Percentiles rank a stretch among this genome's conserved stretches.
These are phyloP conservation scores for Alca torda DNA, from an alignment of 2,797 vertebrate species.

Conservation along the genomic window DNA sequence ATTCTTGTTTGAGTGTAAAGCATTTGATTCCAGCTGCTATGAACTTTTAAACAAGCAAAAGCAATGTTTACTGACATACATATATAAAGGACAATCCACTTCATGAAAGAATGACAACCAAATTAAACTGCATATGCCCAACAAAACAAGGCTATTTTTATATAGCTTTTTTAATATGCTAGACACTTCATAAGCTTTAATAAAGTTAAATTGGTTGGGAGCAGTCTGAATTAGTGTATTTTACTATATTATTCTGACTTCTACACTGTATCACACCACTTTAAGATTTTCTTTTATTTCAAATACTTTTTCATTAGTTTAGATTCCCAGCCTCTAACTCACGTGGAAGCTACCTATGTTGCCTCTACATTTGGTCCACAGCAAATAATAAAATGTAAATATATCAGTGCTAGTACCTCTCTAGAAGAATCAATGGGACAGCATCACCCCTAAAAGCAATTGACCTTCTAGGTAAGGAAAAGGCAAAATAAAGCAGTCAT, in stretches of 20 bases:
- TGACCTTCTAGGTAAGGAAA: neutral
- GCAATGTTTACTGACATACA: neutral
- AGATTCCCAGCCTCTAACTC: neutral
- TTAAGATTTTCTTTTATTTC: neutral
- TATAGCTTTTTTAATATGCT: neutral
- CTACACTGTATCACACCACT: neutral
- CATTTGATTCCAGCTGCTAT: constrained; percentile 26
- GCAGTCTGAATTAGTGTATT: neutral
- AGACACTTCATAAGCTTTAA: neutral
- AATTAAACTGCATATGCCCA: neutral
- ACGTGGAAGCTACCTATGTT: neutral
- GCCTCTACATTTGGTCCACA: neutral
- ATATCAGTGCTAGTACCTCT: neutral
- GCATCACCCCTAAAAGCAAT: neutral
- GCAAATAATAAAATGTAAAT: neutral
- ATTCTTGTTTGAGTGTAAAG: neutral
- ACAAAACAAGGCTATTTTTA: neutral
- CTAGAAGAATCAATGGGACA: neutral
- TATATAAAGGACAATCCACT: neutral
- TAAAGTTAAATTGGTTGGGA: neutral
- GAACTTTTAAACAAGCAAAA: neutral
- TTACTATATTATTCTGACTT: neutral
- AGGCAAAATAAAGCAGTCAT: neutral
- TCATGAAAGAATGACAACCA: neutral
- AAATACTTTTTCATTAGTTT: neutral